phyloP scores from a whole-genome alignment of 2,797 vertebrate species.

The Squalus acanthias region DNA sequence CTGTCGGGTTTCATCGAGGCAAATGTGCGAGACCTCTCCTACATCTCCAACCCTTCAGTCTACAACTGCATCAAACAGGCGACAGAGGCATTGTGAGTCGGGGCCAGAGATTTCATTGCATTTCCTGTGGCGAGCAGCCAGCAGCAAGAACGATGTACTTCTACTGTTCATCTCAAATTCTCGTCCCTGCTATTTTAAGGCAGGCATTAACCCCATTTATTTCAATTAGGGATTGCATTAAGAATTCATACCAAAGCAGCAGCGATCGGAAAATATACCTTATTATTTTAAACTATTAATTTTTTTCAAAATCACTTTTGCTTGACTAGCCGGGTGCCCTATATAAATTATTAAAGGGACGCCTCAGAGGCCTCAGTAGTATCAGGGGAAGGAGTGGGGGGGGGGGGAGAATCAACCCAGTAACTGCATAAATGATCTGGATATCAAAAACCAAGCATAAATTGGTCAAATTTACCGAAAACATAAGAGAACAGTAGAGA shows the following conservation, averaged over 20 bases:
- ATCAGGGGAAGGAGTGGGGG: background rate
- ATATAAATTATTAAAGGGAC: background rate
- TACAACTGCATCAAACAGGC: background rate
- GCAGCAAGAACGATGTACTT: background rate
- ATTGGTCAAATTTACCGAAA: background rate
- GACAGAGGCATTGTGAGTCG: background rate
- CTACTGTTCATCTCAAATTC: background rate
- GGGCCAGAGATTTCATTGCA: background rate
- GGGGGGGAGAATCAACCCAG: background rate
- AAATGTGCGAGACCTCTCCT: background rate
- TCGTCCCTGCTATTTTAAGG: background rate
- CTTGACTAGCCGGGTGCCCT: background rate
- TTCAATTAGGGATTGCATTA: slow-evolving; percentile 4
- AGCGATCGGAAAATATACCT: background rate
- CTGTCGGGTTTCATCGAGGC: background rate
- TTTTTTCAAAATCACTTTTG: background rate
- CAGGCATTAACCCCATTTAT: slow-evolving; percentile 12
- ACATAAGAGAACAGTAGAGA: background rate
- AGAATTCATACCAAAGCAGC: background rate
- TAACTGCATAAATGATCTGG: background rate
- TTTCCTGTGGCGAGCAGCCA: background rate
- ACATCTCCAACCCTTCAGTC: background rate
- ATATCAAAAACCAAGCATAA: background rate
- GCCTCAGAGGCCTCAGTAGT: no score
- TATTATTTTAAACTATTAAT: background rate